Percentiles rank a stretch among this genome's conserved stretches.
These are phyloP conservation scores for Ictalurus punctatus DNA, from an alignment of 2,113 vertebrate genomes.

Conservation along the genomic window DNA sequence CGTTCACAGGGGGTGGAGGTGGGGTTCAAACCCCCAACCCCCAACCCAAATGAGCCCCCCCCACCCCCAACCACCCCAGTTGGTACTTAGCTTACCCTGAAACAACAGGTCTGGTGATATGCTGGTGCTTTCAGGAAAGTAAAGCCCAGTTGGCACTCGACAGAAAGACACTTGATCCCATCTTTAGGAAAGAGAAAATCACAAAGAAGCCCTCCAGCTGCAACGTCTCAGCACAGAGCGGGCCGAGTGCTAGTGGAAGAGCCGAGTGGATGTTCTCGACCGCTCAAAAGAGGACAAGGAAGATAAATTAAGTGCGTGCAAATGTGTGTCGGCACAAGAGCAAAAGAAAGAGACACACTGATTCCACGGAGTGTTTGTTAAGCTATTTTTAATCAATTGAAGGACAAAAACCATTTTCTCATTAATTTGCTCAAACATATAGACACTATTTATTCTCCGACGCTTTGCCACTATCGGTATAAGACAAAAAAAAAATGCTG, in stretches of 20 bases:
- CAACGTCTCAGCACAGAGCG: background rate
- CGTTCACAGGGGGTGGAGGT: too few relatives aligned
- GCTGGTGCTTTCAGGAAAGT: background rate
- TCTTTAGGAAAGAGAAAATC: constrained; percentile 11
- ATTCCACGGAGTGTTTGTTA: background rate
- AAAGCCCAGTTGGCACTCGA: background rate
- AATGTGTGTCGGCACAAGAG: background rate
- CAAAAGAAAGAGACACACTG: background rate
- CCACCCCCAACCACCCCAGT: too few relatives aligned
- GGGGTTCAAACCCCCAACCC: too few relatives aligned
- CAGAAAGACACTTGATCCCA: constrained; percentile 10
- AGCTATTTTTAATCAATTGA: background rate
- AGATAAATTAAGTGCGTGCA: constrained; percentile 9
- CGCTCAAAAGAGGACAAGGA: constrained; percentile 13
- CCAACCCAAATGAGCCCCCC: too few relatives aligned
- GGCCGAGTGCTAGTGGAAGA: background rate
- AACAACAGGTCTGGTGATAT: constrained; percentile 7
- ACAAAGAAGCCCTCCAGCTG: constrained; percentile 30
- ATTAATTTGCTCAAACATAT: background rate
- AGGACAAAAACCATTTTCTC: background rate
- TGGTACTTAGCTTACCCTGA: background rate
- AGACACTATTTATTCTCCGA: background rate
- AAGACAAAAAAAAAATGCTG: background rate
- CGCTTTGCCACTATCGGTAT: background rate
- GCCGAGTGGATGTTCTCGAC: background rate